phyloP scores from a whole-genome alignment of 2,113 vertebrate species.

The Tyto alba region DNA sequence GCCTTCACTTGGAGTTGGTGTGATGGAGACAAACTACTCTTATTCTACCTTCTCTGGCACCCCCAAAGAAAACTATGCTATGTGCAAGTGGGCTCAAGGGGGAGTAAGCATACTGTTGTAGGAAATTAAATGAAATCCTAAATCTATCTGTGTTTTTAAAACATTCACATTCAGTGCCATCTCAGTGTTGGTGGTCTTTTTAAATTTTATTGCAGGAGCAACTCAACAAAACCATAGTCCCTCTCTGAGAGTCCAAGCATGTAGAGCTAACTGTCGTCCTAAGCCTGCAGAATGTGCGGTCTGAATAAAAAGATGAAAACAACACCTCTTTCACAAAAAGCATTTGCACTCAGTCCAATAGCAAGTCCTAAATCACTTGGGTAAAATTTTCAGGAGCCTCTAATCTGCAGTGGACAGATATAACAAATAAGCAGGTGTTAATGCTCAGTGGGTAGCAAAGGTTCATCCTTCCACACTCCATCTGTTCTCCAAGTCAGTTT shows the following conservation, averaged over 20 bases:
- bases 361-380: background rate
- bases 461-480: background rate
- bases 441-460: background rate
- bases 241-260: background rate
- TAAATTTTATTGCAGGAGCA: background rate
- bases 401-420: background rate
- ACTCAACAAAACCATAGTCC: background rate
- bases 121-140: background rate
- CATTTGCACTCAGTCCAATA: background rate
- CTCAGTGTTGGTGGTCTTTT: background rate
- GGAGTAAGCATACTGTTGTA: accelerated
- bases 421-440: slow-evolving; percentile 33
- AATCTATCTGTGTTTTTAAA: background rate
- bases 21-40: background rate
- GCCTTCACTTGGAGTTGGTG: background rate
- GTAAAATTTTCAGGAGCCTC: background rate
- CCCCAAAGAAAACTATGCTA: background rate
- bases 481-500: slow-evolving; percentile 26
- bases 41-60: background rate
- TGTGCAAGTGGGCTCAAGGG: accelerated
- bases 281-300: background rate
- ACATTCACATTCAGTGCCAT: background rate
- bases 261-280: background rate
- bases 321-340: background rate
- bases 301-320: background rate